Base-by-base conservation (phyloP, 2,113 vertebrate genomes). In the Gasterosteus nipponicus region DNA sequence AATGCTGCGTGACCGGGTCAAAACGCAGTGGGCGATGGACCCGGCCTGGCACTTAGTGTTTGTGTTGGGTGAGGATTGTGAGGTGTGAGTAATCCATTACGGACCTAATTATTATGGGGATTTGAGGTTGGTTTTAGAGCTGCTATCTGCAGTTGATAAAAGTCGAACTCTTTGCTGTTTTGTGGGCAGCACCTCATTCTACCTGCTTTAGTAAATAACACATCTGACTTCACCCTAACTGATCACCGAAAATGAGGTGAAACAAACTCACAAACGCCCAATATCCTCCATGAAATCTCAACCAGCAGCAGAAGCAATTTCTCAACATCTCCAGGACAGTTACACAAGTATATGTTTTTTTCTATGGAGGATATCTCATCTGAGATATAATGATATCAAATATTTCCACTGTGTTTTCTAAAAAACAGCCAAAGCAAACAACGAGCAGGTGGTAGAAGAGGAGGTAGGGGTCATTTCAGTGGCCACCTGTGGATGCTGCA, bases 401-500 rank as follows among this genome's bases (percentile, higher is more conserved):
- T 44, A 69, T 64, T 60, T 56, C 5, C 3, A 56, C 60, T 19
- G 22, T 10, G 6, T 35, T n/a, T 65, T 10, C 46, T 59, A 19
- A 57, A 80, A 76, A 78, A 35, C 59, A 80, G 53, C 62, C 22
- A 16, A 60, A 39, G 29, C 57, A 66, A 64, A 73, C 54, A 74
- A 64, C 57, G 75, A 59, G 42, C 70, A 59, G 51, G 58, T 53
- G 77, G 53, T 59, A 69, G 53, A 68, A 67, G n/a, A 53, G 39
- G 60, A 69, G 63, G 77, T 70, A 54, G 0, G 33, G 67, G 73
- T 86, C 38, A 86, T 85, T 88, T 84, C 18, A 39, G 74, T 16
- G 12, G 41, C 82, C 81, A 80, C 68, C 73, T 89, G 86, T 83
- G 67, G 57, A 79, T 69, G 73, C 57, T 57, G 73, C 82, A 42